phyloP scores from a whole-genome alignment of 2,797 vertebrate species.

The Cirrhinus mrigala region DNA sequence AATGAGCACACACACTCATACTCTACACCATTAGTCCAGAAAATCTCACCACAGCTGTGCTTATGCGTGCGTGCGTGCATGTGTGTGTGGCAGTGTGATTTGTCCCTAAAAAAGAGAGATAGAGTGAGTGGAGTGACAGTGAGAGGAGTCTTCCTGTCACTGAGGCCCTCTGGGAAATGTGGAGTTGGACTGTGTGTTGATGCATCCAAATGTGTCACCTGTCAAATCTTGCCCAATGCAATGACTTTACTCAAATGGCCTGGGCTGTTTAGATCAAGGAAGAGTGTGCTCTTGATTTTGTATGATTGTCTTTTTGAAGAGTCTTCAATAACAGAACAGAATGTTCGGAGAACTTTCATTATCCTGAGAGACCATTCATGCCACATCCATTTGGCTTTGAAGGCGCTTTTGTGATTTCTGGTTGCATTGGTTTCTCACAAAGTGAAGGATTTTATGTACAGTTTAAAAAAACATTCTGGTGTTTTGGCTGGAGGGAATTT shows the following conservation, averaged over 20 bases:
- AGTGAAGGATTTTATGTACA: background rate
- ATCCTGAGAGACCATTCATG: constrained; percentile 6
- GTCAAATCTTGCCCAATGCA: constrained; percentile 50
- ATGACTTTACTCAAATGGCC: constrained; percentile 37
- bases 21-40: constrained; percentile 42
- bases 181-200: constrained; percentile 53
- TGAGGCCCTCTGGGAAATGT: constrained; percentile 46
- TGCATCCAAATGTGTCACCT: constrained; percentile 57
- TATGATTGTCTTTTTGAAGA: constrained; percentile 41
- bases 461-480: background rate
- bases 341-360: background rate
- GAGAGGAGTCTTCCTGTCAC: constrained; percentile 40
- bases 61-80: constrained; percentile 29
- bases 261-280: background rate
- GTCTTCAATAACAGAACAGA: constrained; percentile 5
- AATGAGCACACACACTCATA: constrained; percentile 1
- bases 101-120: constrained; percentile 11
- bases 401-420: background rate
- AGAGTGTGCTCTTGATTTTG: constrained; percentile 26
- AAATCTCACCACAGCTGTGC: constrained; percentile 44
- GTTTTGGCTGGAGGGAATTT: background rate
- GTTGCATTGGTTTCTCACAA: background rate
- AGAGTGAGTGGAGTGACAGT: constrained; percentile 13
- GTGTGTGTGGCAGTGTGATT: constrained; percentile 20
- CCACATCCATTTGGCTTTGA: constrained; percentile 19